These are phyloP conservation scores for Brachypodius melanocephalos DNA, from an alignment of 2,113 vertebrate species.

Conservation along the genomic window DNA sequence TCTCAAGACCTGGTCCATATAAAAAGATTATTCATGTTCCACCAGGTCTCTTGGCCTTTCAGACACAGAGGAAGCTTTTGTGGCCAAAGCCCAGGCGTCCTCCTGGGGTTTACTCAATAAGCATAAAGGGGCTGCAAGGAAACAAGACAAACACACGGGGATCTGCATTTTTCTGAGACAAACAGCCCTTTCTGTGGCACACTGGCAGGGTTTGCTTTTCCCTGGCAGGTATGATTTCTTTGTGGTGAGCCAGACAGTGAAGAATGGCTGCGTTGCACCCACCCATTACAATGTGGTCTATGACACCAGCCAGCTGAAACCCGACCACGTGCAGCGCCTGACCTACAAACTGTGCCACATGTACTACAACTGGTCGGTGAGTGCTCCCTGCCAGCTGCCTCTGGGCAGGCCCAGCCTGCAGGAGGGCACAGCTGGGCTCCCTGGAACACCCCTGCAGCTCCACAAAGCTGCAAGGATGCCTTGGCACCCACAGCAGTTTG, in stretches of 20 bases:
- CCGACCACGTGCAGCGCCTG: slow-evolving; percentile 90
- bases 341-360: slow-evolving; percentile 96
- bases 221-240: slow-evolving; percentile 90
- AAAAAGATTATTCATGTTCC: background rate
- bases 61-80: background rate
- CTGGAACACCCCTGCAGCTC: background rate
- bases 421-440: too few relatives aligned
- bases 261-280: slow-evolving; percentile 82
- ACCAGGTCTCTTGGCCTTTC: background rate
- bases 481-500: background rate
- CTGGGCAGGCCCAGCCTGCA: background rate
- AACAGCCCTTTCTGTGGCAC: background rate
- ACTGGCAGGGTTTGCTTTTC: background rate
- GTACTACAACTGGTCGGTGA: slow-evolving; percentile 93
- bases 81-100: background rate
- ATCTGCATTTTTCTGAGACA: rapidly evolving
- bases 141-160: rapidly evolving
- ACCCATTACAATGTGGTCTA: slow-evolving; percentile 95
- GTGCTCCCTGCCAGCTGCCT: background rate
- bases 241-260: slow-evolving; percentile 89
- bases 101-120: background rate
- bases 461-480: background rate
- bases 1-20: background rate
- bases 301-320: slow-evolving; percentile 88
- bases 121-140: background rate